These are phyloP conservation scores for Rhagonycha fulva DNA, from an alignment of 2,888 invertebrate genomes.

Conservation along the genomic window DNA sequence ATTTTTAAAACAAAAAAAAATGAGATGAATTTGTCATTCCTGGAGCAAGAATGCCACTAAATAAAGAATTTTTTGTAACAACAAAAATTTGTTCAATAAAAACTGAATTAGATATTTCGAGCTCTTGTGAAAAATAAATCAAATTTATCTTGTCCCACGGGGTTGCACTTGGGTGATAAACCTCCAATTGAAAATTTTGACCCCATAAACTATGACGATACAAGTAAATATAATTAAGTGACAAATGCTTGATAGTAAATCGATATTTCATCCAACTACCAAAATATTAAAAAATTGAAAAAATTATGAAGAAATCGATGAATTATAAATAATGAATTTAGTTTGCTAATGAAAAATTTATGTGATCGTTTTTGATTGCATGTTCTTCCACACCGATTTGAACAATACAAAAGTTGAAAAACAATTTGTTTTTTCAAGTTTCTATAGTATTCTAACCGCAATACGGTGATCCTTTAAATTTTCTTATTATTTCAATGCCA, in stretches of 20 bases:
- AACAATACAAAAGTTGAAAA: neutral
- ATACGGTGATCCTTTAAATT: no score
- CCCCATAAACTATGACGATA: neutral
- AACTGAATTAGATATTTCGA: constrained; percentile 19
- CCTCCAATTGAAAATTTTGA: constrained; percentile 1
- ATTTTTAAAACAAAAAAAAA: neutral
- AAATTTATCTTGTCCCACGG: constrained; percentile 24
- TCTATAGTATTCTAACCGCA: neutral
- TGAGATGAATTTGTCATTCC: neutral
- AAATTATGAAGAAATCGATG: neutral
- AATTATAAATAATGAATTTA: neutral
- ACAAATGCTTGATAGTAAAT: neutral
- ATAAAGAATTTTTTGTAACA: neutral
- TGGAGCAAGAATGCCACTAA: neutral
- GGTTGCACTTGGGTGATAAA: constrained; percentile 23
- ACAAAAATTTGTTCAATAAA: constrained; percentile 12
- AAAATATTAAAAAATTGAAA: neutral
- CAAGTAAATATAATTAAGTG: neutral
- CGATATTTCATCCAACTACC: neutral
- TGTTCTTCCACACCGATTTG: neutral
- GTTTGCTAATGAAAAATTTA: neutral
- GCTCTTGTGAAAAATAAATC: constrained; percentile 31
- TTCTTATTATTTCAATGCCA: no score
- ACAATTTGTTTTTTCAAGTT: neutral
- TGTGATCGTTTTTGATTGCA: neutral